Evolutionary conservation across 2,797 vertebrate species (phyloP).

Genomic region (Otolemur crassicaudatus): DNA sequence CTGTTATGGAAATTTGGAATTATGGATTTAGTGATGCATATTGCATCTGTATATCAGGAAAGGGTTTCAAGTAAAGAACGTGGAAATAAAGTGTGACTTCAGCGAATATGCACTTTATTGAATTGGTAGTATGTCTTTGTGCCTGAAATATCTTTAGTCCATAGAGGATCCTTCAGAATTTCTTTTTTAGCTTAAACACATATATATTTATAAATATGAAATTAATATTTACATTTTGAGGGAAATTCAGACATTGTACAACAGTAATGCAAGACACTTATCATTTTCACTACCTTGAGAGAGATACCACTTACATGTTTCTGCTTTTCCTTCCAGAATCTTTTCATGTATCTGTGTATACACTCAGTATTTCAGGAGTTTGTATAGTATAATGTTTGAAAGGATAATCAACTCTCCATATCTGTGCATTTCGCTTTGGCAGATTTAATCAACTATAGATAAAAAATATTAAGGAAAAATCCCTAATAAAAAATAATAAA

Average conservation of each 20-base stretch:
- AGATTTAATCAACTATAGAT: background rate
- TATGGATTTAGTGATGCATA: background rate
- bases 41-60: background rate
- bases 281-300: background rate
- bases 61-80: background rate
- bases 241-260: background rate
- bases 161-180: background rate
- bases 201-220: background rate
- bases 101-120: background rate
- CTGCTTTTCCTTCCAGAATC: background rate
- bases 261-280: background rate
- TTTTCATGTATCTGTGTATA: background rate
- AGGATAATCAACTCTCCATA: no score
- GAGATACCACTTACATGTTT: background rate
- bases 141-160: background rate
- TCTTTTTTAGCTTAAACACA: conserved; percentile 9
- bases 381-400: background rate
- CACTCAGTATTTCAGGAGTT: background rate
- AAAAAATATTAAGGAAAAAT: background rate
- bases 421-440: background rate
- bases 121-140: background rate
- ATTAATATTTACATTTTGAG: conserved; percentile 12
- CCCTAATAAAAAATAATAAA: background rate
- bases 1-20: background rate
- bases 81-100: background rate